Base-by-base conservation (phyloP, 2,113 vertebrate genomes). In the Sitta europaea region DNA sequence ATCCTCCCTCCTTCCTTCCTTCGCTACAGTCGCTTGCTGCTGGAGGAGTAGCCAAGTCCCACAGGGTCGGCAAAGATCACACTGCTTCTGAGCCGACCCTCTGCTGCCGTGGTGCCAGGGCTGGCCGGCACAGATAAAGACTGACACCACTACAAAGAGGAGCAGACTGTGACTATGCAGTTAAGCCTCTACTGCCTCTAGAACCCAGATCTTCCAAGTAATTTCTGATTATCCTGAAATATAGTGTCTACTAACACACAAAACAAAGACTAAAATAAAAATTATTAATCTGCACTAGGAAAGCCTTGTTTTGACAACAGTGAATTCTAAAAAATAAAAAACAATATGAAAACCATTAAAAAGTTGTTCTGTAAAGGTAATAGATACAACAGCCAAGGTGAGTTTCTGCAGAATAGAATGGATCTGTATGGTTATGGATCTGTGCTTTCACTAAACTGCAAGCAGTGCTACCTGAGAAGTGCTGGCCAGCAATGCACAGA, bases 201-300 rank as follows among this genome's bases (percentile, higher is more conserved):
- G 62, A 76, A 84, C 1, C 7, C 12, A 53, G 22, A 29, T 61
- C 25, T 73, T 43, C 22, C n/a, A 62, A 88, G 12, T 42, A 3
- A n/a, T 45, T 63, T 67, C 73, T 80, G 17, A 55, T 59, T 76
- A 72, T 58, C 28, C 58, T 43, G 22, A 66, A 58, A 42, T 35
- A 48, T 0, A 25, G 7, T 35, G 11, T 43, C 10, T 75, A 29
- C 14, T 67, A 72, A 68, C 16, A 79, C 7, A 13, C 25, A 79
- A 76, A 67, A 9, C 7, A 72, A 67, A 16, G 36, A 28, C 11
- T 58, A 22, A 76, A 90, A 72, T 11, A 71, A 58, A 82, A 80
- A 54, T 48, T 0, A 77, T 45, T 36, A 5, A 36, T 7, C 29
- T 72, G 24, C 1, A 2, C 12, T 29, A 47, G 10, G 43, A 75